Evolutionary conservation across 2,113 vertebrate species (phyloP).

Genomic region (Catharus bicknelli): DNA sequence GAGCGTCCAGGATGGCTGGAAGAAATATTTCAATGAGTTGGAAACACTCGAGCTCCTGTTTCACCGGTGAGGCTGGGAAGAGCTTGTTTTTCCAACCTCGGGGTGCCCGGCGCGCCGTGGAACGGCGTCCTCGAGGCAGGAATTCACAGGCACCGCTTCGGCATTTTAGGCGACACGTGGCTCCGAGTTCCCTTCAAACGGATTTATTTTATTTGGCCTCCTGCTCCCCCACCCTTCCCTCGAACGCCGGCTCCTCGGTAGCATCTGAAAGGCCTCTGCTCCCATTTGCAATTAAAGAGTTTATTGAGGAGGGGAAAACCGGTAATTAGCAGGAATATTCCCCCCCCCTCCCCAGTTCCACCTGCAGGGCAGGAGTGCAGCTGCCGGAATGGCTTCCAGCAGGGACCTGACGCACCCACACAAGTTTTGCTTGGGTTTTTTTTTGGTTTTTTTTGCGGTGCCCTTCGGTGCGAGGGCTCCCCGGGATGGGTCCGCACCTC

Average conservation of each 20-base stretch:
- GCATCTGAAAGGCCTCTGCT: slow-evolving; percentile 45
- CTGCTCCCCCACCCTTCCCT: neutral
- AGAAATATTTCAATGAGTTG: neutral
- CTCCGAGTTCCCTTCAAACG: neutral
- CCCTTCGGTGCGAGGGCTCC: neutral
- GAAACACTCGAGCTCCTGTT: neutral
- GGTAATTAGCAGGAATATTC: slow-evolving; percentile 51
- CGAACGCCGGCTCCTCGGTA: neutral
- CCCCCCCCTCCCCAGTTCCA: slow-evolving; percentile 11
- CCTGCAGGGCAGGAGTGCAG: slow-evolving; percentile 59
- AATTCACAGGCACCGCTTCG: neutral
- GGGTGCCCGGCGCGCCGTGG: neutral
- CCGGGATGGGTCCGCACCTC: neutral
- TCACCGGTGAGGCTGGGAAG: neutral
- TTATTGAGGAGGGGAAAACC: slow-evolving; percentile 53
- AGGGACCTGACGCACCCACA: slow-evolving; percentile 23
- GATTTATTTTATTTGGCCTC: slow-evolving; percentile 41
- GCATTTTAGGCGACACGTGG: slow-evolving; percentile 53
- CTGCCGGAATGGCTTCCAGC: slow-evolving; percentile 49
- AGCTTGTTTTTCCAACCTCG: slow-evolving; percentile 13
- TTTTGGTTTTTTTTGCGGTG: neutral
- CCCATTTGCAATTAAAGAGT: slow-evolving; percentile 48
- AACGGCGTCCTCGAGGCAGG: slow-evolving; percentile 13
- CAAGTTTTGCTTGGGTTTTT: neutral
- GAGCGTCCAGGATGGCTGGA: neutral